Evolutionary conservation across 2,888 invertebrate genomes (phyloP).

Genomic region (Eupithecia dodoneata): DNA sequence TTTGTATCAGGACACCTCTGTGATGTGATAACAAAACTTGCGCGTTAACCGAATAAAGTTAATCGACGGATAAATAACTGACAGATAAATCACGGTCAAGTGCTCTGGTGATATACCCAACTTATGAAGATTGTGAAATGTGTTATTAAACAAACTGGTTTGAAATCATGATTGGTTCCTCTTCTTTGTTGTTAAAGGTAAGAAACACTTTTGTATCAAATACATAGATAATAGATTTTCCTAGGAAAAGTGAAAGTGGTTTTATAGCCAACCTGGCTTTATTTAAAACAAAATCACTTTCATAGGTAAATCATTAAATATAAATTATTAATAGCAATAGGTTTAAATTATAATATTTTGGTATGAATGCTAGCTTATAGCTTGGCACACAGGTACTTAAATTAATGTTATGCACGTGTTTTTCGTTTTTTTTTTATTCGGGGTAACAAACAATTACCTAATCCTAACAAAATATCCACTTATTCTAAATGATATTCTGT

Average conservation of each 20-base stretch:
- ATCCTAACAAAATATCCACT: too few relatives aligned
- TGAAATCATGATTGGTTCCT: slow-evolving; percentile 35
- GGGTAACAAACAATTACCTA: too few relatives aligned
- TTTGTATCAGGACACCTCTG: slow-evolving; percentile 52
- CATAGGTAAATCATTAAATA: neutral
- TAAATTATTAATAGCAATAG: neutral
- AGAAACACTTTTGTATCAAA: slow-evolving; percentile 9
- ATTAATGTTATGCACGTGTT: neutral
- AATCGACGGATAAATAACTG: slow-evolving; percentile 43
- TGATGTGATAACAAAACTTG: slow-evolving; percentile 59
- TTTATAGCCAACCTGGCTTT: neutral
- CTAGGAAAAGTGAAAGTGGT: neutral
- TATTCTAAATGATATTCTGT: too few relatives aligned
- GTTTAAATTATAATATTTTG: neutral
- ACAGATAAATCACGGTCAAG: slow-evolving; percentile 41
- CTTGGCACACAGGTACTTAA: neutral
- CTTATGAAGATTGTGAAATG: slow-evolving; percentile 34
- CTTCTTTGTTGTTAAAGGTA: slow-evolving; percentile 41
- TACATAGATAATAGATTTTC: neutral
- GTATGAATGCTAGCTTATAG: neutral
- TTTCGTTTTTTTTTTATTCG: too few relatives aligned
- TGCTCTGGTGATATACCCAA: slow-evolving; percentile 38
- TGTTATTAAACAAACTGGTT: slow-evolving; percentile 24
- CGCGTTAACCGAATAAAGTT: slow-evolving; percentile 41
- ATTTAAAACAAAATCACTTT: neutral